phyloP scores from a whole-genome alignment of 2,797 vertebrate genomes.

The Sphaeramia orbicularis region DNA sequence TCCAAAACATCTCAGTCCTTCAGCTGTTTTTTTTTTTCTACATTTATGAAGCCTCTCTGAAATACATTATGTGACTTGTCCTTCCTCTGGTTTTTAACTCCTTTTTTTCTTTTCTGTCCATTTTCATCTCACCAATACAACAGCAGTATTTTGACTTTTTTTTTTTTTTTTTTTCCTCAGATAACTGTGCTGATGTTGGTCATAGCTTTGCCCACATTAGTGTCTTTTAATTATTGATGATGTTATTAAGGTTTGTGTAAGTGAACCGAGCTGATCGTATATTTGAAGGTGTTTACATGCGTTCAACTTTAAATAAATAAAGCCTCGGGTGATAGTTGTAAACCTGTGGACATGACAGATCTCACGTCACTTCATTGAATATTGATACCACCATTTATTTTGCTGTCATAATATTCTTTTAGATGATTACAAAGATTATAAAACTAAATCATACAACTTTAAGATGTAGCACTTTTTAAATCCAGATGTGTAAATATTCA shows the following conservation, averaged over 20 bases:
- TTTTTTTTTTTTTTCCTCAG: too few species aligned
- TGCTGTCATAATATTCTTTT: background rate
- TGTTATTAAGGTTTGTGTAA: slow-evolving; percentile 30
- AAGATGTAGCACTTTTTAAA: slow-evolving; percentile 6
- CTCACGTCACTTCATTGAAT: slow-evolving; percentile 30
- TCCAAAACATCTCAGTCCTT: too few species aligned
- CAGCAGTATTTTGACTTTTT: too few species aligned
- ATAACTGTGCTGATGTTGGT: slow-evolving; percentile 85
- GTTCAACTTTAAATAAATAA: slow-evolving; percentile 45
- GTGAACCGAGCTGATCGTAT: slow-evolving; percentile 25
- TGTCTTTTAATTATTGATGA: slow-evolving; percentile 51
- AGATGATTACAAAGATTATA: slow-evolving; percentile 4
- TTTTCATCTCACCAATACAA: too few species aligned
- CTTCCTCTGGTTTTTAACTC: too few species aligned
- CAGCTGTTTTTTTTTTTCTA: too few species aligned
- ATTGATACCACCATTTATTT: slow-evolving; percentile 22
- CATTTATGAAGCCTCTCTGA: too few species aligned
- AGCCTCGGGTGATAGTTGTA: slow-evolving; percentile 16
- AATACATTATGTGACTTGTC: too few species aligned
- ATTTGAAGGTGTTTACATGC: slow-evolving; percentile 37
- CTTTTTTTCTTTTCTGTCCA: background rate
- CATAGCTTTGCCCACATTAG: slow-evolving; percentile 64
- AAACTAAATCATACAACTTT: slow-evolving; percentile 23
- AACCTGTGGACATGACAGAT: slow-evolving; percentile 19
- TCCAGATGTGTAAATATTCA: slow-evolving; percentile 70